Base-by-base conservation (phyloP, 1,140 invertebrate species). In the Proctacanthus coquilletti region DNA sequence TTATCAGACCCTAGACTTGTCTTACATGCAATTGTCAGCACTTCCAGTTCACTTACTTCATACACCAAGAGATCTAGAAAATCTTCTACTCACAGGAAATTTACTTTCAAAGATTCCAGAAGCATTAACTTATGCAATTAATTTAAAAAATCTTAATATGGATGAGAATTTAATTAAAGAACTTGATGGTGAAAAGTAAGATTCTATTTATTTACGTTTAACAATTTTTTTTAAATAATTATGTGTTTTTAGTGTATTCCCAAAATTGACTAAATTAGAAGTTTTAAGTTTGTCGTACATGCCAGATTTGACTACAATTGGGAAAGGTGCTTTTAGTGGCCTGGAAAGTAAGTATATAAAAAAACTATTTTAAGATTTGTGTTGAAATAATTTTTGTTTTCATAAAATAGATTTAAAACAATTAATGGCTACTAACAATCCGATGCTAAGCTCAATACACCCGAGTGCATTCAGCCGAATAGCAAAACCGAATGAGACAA, bases 1-100 rank as follows among this genome's bases (percentile, higher is more conserved):
- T n/a, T n/a, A n/a, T 43, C 50, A 76, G 68, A 62, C 71, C 9
- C 59, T 85, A 15, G 69, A 80, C 48, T 54, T 87, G 45, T 72
- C 75, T 0, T 65, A 72, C 35, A 82, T 79, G 31, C 52, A 69
- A 34, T 47, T 86, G 2, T 57, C 56, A 3, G 52, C 59, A 2
- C 48, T 84, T 18, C 75, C 77, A 0, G 64, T 72, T 2, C 61
- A 68, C 39, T 62, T 80, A 20, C 62, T 84, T 2, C 72, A 81
- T 51, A 72, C 74, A 0, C 74, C 75, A 0, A 65, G 65, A 4
- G 58, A 69, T 39, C 53, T 86, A 13, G 66, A 71, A 40, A 64
- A 59, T n/a, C 50, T 87, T 15, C 66, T 79, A 49, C 50, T 84
- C 19, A 71, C 70, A n/a, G 69, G 72, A 39, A 87, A 87, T 57